Base-by-base conservation (phyloP, 2,797 vertebrate genomes). In the Gouania willdenowi region DNA sequence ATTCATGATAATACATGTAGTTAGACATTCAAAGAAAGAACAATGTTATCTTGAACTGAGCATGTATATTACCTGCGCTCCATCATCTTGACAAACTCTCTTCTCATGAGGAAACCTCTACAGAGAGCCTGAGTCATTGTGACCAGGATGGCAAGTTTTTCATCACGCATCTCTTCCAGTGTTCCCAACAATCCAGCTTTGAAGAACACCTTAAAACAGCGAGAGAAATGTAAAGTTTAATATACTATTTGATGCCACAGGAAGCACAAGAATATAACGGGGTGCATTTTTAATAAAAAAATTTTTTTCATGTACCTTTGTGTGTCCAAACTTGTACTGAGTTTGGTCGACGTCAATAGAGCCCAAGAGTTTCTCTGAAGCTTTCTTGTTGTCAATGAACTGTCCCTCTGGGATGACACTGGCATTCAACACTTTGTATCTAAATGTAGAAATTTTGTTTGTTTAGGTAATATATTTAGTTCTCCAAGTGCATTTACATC, bases 301-400 rank as follows among this genome's bases (percentile, higher is more conserved):
- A 4, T 1, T 26, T 2, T 26, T 11, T 1, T 1, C 19, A 2
- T 8, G 43, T 51, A 92, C 92, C 88, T 93, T 93, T 8, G 92
- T 93, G 75, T 91, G 89, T 17, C 92, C 92, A 63, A 93, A 93
- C 77, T 79, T 92, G 52, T 94, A 94, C 70, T 94, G 69, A 1
- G 87, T 91, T 25, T 93, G 92, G 29, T 89, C 67, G 32, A 94
- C 19, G 52, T 94, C 92, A 0, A 94, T 92, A 16, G 92, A 93
- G 0, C 81, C 89, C 44, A 94, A 88, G 14, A 94, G 88, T 60
- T 94, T 94, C 78, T 94, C 91, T 42, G 88, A 78, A 68, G 91
- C 92, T 46, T 94, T 93, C 77, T 92, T 94, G 83, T 91, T 94
- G 3, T 94, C 92, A 2, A 92, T 93, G 71, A 93, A 94, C 44